Percentiles rank a stretch among this genome's conserved stretches.
Conservation (phyloP, 2,797 vertebrate genomes). For the Cyclopterus lumpus region DNA sequence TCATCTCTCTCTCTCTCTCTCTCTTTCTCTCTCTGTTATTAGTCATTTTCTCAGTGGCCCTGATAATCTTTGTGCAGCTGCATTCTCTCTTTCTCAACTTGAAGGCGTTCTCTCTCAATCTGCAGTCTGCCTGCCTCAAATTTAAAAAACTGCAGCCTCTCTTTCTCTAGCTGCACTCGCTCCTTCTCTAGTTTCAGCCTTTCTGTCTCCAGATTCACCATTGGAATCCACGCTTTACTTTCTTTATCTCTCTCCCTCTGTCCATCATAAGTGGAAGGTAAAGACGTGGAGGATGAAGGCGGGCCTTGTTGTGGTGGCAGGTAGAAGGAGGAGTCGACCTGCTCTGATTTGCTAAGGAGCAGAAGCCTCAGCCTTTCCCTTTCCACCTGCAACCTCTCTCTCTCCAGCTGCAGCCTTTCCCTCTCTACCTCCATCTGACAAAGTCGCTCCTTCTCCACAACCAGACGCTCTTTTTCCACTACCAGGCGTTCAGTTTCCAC, state of each 20-base stretch:
- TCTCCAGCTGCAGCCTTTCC: conserved; percentile 88
- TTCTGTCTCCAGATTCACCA: conserved; percentile 88
- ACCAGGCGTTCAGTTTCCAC: conserved; percentile 91
- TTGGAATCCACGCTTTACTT: conserved; percentile 79
- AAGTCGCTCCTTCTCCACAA: conserved; percentile 90
- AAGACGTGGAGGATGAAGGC: conserved; percentile 61
- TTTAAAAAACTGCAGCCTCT: conserved; percentile 92
- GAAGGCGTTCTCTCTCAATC: conserved; percentile 93
- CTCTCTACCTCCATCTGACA: conserved; percentile 88
- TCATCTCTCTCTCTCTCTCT: no score
- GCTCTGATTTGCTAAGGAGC: conserved; percentile 71
- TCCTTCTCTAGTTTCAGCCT: conserved; percentile 93
- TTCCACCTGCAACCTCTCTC: conserved; percentile 86
- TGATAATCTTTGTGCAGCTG: conserved; percentile 74
- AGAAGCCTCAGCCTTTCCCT: conserved; percentile 82
- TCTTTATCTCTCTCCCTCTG: conserved; percentile 81
- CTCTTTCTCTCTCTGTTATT: background rate
- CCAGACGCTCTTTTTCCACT: conserved; percentile 91
- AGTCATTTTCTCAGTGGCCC: conserved; percentile 34
- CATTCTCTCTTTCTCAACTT: conserved; percentile 93
- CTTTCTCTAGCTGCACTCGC: conserved; percentile 92
- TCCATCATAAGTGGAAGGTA: conserved; percentile 71
- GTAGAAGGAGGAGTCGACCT: conserved; percentile 51
- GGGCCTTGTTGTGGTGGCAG: conserved; percentile 65
- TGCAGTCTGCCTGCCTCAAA: conserved; percentile 92